Percentiles rank a stretch among this genome's conserved stretches.
Evolutionary conservation across 2,113 vertebrate genomes (phyloP).

Genomic region (Embiotoca jacksoni): DNA sequence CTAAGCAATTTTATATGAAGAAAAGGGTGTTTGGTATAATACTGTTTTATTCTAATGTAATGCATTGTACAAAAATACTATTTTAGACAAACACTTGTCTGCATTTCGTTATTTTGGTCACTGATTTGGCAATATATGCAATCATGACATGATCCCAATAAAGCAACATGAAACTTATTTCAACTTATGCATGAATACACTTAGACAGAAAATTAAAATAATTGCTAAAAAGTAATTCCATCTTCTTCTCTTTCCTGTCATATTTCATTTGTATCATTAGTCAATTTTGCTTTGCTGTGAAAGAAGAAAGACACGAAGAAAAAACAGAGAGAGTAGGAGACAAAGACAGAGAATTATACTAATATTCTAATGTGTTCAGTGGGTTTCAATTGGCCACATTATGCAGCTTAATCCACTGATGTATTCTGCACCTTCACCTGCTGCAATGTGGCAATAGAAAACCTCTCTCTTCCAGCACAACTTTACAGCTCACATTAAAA

Average conservation of each 20-base stretch:
- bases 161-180: no score
- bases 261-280: background rate
- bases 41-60: no score
- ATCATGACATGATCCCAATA: no score
- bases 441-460: conserved; percentile 49
- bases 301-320: background rate
- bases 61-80: no score
- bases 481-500: conserved; percentile 38
- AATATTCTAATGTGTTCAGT: conserved; percentile 55
- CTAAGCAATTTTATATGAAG: no score
- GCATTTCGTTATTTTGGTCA: no score
- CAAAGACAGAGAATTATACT: conserved; percentile 22
- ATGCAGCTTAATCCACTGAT: conserved; percentile 55
- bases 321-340: background rate
- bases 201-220: no score
- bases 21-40: no score
- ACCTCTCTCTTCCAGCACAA: conserved; percentile 30
- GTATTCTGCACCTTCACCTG: conserved; percentile 50
- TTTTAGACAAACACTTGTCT: no score
- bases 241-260: background rate
- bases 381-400: conserved; percentile 57
- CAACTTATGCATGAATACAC: no score
- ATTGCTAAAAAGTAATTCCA: no score
- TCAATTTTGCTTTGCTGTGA: background rate
- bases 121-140: no score